These are phyloP conservation scores for Saturnia japonica DNA, from an alignment of 2,888 invertebrate species.

Conservation along the genomic window DNA sequence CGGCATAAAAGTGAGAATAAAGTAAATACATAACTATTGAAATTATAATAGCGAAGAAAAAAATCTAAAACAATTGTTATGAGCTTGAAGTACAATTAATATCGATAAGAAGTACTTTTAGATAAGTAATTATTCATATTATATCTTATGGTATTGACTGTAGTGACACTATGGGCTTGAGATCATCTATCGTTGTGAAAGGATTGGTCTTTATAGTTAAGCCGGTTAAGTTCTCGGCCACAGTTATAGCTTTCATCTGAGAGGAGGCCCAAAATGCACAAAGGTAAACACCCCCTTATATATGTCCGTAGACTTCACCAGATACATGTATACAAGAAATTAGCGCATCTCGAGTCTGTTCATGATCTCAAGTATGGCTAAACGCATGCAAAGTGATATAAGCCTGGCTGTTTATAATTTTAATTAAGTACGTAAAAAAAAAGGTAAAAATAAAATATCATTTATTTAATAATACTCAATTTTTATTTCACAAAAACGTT, in stretches of 20 bases:
- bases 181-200: neutral
- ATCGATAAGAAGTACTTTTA: neutral
- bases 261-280: too few relatives aligned
- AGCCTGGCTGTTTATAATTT: neutral
- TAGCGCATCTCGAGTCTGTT: neutral
- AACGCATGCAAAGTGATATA: neutral
- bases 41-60: neutral
- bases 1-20: neutral
- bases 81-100: neutral
- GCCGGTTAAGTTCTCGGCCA: neutral
- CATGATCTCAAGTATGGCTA: neutral
- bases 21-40: neutral
- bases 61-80: neutral
- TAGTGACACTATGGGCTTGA: neutral
- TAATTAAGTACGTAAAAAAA: neutral
- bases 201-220: neutral
- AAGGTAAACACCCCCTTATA: too few relatives aligned
- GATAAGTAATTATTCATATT: neutral
- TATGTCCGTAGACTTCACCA: too few relatives aligned
- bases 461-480: constrained; percentile 68
- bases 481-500: constrained; percentile 78
- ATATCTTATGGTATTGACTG: neutral
- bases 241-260: too few relatives aligned
- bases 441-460: constrained; percentile 39
- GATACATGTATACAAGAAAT: too few relatives aligned